A percentile compares a stretch with the other conserved stretches of the same genome.
These are phyloP conservation scores for Scylla paramamosain DNA, from an alignment of 1,140 invertebrate genomes.

Conservation along the genomic window DNA sequence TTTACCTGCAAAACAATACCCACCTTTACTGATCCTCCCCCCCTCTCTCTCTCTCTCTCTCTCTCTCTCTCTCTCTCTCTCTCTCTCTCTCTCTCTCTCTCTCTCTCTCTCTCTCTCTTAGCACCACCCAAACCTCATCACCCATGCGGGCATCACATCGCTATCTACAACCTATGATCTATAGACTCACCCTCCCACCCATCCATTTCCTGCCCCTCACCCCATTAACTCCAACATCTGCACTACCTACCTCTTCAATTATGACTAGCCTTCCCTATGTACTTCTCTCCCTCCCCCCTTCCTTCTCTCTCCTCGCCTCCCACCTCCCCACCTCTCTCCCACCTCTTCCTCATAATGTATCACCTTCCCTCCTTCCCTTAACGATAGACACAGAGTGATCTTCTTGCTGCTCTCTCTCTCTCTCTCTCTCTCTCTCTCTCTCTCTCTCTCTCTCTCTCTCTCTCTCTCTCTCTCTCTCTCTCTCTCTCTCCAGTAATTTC, in stretches of 20 bases:
- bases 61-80: not conserved
- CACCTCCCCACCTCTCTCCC: not conserved
- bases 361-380: not conserved
- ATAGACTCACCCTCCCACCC: not conserved
- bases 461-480: conserved; percentile 33
- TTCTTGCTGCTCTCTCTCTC: too few relatives aligned
- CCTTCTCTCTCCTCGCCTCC: not conserved
- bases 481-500: not conserved
- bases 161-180: not conserved
- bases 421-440: too few relatives aligned
- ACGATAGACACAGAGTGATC: not conserved
- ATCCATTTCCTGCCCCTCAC: not conserved
- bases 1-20: not conserved
- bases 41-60: not conserved
- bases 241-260: not conserved
- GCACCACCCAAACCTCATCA: not conserved
- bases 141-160: not conserved
- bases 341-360: not conserved
- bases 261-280: not conserved
- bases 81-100: not conserved
- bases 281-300: not conserved
- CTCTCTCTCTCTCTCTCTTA: not conserved
- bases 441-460: not conserved
- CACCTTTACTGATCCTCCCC: too few relatives aligned
- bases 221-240: not conserved